Evolutionary conservation across 2,113 vertebrate species (phyloP).

Genomic region (Petromus typicus): DNA sequence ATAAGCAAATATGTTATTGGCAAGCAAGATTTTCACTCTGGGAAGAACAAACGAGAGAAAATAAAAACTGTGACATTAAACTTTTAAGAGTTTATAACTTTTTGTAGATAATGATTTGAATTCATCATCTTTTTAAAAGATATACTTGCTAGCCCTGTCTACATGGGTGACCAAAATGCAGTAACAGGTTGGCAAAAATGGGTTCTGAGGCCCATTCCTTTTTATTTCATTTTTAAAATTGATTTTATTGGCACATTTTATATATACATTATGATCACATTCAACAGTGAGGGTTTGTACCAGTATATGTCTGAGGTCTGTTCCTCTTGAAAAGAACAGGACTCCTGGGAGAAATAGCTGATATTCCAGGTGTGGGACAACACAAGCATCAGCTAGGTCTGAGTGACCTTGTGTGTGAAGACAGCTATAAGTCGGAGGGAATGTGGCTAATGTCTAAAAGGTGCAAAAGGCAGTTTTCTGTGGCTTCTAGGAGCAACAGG

Average conservation of each 20-base stretch:
- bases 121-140: constrained; percentile 44
- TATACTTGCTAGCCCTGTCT: neutral
- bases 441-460: neutral
- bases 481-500: neutral
- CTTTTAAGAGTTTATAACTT: too few relatives aligned
- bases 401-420: neutral
- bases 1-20: neutral
- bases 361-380: neutral
- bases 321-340: neutral
- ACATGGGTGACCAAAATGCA: neutral
- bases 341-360: neutral
- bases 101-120: neutral
- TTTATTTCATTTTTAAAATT: too few relatives aligned
- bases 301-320: neutral
- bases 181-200: neutral
- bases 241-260: too few relatives aligned
- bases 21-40: constrained; percentile 11
- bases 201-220: neutral
- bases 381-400: neutral
- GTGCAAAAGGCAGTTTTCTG: neutral
- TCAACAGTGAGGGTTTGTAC: too few relatives aligned
- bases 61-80: neutral
- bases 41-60: neutral
- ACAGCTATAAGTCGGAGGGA: neutral
- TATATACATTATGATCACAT: too few relatives aligned